Base-by-base conservation (phyloP, 2,888 invertebrate genomes). In the Tachystola acroxantha region DNA sequence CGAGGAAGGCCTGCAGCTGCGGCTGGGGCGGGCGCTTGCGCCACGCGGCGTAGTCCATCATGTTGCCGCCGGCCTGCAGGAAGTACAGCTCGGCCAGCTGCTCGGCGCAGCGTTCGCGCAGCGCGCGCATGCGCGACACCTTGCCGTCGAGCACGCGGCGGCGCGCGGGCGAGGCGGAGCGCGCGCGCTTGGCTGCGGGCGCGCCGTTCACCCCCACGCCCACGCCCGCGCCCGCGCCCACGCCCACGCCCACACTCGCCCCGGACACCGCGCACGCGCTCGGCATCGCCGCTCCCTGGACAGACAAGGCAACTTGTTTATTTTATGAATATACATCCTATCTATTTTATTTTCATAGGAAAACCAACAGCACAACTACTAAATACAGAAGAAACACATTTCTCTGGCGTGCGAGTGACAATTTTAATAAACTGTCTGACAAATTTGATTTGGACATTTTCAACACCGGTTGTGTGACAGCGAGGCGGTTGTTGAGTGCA, bases 21-120 rank as follows among this genome's bases (percentile, higher is more conserved):
- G 92, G 90, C 48, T 91, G 90, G 39, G 94, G 91, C 48, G 95
- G 93, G 57, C 93, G 89, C 75, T 95, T 95, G 53, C 93, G 92
- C 94, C 96, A 97, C 53, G 90, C 88, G 53, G 91, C 91, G 78
- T 93, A 95, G 73, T 97, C 97, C 91, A 96, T 92, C 88, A 96
- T 91, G 81, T 95, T 95, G 46, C 95, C 95, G 54, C 94, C 94
- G 57, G 91, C 91, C 82, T 95, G 94, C 57, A 97, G 90, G 81
- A 94, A 96, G 88, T 93, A 97, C 61, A 94, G 88, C 86, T 97
- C 96, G 56, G 94, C 91, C 56, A 93, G 90, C 80, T 93, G 91
- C 70, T 95, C 94, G 53, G 91, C 91, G 55, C 39, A 89, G 87
- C 89, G 91, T 54, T 94, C 94, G 41, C 92, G 90, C 48, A 93